phyloP scores from a whole-genome alignment of 2,113 vertebrate genomes.

The Eptesicus fuscus region DNA sequence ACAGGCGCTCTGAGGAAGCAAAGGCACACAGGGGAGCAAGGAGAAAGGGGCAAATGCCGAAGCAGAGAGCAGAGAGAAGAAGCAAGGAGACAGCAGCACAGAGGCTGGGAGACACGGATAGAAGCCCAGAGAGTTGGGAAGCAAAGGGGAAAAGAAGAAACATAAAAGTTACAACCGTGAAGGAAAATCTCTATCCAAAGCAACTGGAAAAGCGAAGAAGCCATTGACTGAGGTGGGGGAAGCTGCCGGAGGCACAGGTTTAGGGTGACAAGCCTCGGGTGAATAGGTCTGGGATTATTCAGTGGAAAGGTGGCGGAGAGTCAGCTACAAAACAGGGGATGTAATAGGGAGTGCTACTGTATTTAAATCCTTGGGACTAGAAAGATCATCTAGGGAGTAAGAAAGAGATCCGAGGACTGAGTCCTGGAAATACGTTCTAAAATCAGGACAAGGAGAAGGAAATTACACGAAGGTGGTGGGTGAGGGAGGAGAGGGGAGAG shows the following conservation, averaged over 20 bases:
- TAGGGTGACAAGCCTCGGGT: not conserved
- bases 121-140: not conserved
- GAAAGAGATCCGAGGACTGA: not conserved
- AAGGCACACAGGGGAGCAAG: not conserved
- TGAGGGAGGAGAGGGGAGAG: not conserved
- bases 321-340: not conserved
- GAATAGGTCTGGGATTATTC: not conserved
- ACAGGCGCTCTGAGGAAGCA: not conserved
- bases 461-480: not conserved
- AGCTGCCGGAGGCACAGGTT: not conserved
- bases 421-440: not conserved
- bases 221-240: not conserved
- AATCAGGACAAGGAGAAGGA: not conserved
- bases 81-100: not conserved
- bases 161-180: not conserved
- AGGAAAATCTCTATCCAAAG: not conserved
- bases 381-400: not conserved
- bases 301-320: not conserved
- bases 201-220: not conserved
- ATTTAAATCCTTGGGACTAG: not conserved
- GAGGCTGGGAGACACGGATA: not conserved
- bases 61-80: no score
- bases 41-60: not conserved
- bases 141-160: not conserved
- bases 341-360: not conserved